Percentiles rank a stretch among this genome's conserved stretches.
Conservation (phyloP, 2,888 invertebrate genomes). For the Lasioglossum pauxillum region DNA sequence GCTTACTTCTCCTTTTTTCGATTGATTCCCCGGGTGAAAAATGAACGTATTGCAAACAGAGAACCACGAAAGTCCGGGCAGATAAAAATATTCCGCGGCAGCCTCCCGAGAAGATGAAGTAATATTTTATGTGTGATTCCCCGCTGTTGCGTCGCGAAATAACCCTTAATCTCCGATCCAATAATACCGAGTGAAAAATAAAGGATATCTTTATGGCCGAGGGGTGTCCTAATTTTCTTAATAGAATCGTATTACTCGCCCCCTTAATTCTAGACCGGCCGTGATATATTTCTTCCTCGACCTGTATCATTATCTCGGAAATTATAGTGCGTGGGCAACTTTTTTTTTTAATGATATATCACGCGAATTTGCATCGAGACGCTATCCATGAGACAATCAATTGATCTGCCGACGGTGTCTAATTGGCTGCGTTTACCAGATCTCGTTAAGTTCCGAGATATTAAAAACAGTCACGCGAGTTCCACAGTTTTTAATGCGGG, state of each 20-base stretch:
- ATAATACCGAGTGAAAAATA: not conserved
- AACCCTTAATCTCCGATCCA: not conserved
- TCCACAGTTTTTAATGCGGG: not conserved
- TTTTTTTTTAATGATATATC: not conserved
- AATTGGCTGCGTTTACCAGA: not conserved
- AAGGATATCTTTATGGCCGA: not conserved
- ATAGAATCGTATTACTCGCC: not conserved
- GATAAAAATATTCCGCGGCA: conserved; percentile 1
- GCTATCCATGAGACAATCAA: not conserved
- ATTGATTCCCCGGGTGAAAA: conserved; percentile 20
- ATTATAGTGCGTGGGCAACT: not conserved
- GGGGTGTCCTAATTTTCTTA: not conserved
- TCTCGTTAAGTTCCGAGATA: not conserved
- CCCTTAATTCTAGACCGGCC: not conserved
- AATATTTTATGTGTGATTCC: not conserved
- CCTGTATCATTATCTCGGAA: not conserved
- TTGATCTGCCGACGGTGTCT: not conserved
- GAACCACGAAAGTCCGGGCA: not conserved
- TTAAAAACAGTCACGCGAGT: not conserved
- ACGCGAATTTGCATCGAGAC: not conserved
- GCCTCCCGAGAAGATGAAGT: not conserved
- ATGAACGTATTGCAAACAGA: conserved; percentile 11
- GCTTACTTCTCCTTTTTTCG: not conserved
- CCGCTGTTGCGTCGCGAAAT: not conserved
- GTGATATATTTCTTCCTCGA: not conserved